Evolutionary conservation across 2,888 invertebrate genomes (phyloP), one percentile per base, ranked within the genome.

Genomic region (Phengaris alcon): DNA sequence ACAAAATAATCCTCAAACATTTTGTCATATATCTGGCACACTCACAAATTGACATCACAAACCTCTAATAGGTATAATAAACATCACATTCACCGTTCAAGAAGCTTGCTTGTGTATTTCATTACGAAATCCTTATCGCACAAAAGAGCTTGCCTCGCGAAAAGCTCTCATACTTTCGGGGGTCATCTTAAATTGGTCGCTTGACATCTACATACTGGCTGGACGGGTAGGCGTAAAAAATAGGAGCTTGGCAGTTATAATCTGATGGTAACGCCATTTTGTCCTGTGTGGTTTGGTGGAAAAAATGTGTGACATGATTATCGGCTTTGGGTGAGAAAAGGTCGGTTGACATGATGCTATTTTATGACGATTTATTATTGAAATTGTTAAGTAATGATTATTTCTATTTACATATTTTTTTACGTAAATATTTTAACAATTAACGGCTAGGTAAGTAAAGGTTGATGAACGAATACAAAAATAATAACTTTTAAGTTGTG

Each of bases 201-300:
- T 82, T 83, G 83, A 80, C 79, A 82, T 82, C 85, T 84, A 86
- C 86, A 87, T 83, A 83, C 83, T 80, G 86, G 86, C 82, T 77
- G 88, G 87, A 90, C 93, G 92, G 93, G 93, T 93, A 93, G 90
- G 89, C 84, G 85, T 86, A 82, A 84, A 91, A 93, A 93, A 93
- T 90, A 89, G 84, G 91, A 91, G 93, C 88, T 90, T 92, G 88
- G 79, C 88, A 88, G 86, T 88, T 90, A 89, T 93, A 93, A 93
- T 93, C 93, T 92, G 93, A 93, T 91, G 87, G 93, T 91, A 91
- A 93, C 93, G 92, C 93, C 88, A 91, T 92, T 93, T 92, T 93
- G 93, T 92, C 88, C 89, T 92, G 93, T 93, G 93, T 93, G 93
- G 93, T 91, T 93, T 90, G 79, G 82, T 80, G 84, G 77, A 90